Conservation (phyloP, 2,797 vertebrate genomes). For the Malurus splendens region DNA sequence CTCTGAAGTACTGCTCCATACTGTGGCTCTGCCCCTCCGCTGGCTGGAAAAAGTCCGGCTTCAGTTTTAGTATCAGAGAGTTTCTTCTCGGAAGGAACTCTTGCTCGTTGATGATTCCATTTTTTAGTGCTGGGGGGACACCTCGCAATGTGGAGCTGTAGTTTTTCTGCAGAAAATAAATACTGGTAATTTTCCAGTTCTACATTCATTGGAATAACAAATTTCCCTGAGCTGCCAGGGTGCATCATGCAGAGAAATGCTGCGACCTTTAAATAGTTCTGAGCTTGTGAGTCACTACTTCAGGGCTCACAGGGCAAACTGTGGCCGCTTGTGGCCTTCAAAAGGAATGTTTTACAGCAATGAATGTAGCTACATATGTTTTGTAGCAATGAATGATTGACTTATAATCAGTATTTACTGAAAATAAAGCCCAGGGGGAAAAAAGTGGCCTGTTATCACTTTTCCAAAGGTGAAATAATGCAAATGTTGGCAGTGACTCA, state of each 20-base stretch:
- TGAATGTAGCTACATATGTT: background rate
- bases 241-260: background rate
- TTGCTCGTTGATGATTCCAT: constrained; percentile 75
- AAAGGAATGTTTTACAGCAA: background rate
- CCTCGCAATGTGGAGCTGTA: constrained; percentile 88
- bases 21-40: constrained; percentile 69
- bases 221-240: background rate
- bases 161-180: constrained; percentile 75
- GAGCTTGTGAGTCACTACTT: background rate
- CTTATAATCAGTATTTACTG: background rate
- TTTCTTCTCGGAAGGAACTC: constrained; percentile 80
- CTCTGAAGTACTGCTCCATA: constrained; percentile 81
- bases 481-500: background rate
- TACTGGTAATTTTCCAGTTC: background rate
- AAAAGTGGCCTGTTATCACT: background rate
- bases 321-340: background rate
- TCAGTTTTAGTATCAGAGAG: constrained; percentile 81
- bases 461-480: background rate
- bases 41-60: constrained; percentile 71
- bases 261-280: background rate
- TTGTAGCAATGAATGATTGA: background rate
- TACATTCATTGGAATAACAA: background rate
- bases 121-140: constrained; percentile 73
- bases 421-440: background rate
- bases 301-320: background rate